Percentiles rank a stretch among this genome's conserved stretches.
Conservation (phyloP, 2,113 vertebrate genomes). For the Quiscalus mexicanus region DNA sequence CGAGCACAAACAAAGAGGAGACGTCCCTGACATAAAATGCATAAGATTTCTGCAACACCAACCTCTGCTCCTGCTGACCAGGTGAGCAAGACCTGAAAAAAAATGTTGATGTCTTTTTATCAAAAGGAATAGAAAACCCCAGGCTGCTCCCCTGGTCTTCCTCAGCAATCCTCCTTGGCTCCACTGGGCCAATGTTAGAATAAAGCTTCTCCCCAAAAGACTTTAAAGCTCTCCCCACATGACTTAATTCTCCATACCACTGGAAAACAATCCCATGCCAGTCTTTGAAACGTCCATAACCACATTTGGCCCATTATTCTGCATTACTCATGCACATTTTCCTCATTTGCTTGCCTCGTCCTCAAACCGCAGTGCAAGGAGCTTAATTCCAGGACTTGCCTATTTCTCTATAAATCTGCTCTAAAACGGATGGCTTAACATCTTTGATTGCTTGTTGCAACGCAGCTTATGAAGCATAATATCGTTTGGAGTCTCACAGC, state of each 20-base stretch:
- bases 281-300: not conserved
- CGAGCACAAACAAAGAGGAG: accelerated
- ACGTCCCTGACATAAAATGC: not conserved
- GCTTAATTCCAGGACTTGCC: not conserved
- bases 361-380: not conserved
- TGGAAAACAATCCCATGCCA: not conserved
- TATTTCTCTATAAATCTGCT: conserved; percentile 10
- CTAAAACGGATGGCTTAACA: conserved; percentile 25
- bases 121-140: accelerated
- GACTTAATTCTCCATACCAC: not conserved
- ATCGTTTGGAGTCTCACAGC: not conserved
- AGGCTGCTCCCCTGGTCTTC: not conserved
- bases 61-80: not conserved
- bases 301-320: not conserved
- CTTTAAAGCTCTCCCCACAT: not conserved
- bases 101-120: accelerated
- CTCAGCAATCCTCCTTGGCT: not conserved
- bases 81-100: not conserved
- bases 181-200: not conserved
- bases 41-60: not conserved
- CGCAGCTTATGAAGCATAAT: conserved; percentile 32
- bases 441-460: conserved; percentile 20
- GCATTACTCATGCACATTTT: not conserved
- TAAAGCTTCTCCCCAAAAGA: not conserved
- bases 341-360: not conserved